phyloP scores from a whole-genome alignment of 2,113 vertebrate species.

The Corydoras maculifer region DNA sequence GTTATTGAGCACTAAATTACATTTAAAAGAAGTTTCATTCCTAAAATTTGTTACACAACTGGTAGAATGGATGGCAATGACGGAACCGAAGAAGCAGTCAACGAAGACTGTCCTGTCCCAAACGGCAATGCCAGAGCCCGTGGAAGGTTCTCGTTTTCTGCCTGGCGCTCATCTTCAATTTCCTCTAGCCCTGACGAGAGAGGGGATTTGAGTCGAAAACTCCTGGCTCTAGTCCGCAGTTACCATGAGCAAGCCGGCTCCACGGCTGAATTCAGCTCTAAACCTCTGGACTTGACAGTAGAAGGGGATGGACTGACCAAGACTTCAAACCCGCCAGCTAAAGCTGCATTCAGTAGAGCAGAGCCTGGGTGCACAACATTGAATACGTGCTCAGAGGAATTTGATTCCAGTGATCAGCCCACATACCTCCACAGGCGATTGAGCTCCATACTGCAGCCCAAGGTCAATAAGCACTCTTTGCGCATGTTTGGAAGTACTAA shows the following conservation, averaged over 20 bases:
- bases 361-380: neutral
- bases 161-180: conserved; percentile 51
- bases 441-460: conserved; percentile 82
- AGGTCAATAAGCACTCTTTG: conserved; percentile 95
- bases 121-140: conserved; percentile 46
- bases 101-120: conserved; percentile 35
- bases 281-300: conserved; percentile 30
- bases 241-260: conserved; percentile 49
- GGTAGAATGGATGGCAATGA: conserved; percentile 36
- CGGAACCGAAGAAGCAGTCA: conserved; percentile 4
- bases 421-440: conserved; percentile 80
- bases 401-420: conserved; percentile 37
- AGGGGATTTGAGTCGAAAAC: conserved; percentile 51
- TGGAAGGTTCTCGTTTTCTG: conserved; percentile 52
- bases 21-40: neutral
- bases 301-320: conserved; percentile 32
- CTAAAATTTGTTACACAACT: neutral
- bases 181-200: conserved; percentile 45
- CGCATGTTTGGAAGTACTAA: conserved; percentile 95
- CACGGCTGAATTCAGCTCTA: conserved; percentile 47
- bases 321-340: conserved; percentile 41
- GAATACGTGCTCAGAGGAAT: conserved; percentile 22
- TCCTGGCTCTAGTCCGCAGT: conserved; percentile 55
- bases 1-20: neutral
- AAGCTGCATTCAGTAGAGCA: neutral